phyloP scores from a whole-genome alignment of 2,888 invertebrate genomes.

The Artemia sinica region DNA sequence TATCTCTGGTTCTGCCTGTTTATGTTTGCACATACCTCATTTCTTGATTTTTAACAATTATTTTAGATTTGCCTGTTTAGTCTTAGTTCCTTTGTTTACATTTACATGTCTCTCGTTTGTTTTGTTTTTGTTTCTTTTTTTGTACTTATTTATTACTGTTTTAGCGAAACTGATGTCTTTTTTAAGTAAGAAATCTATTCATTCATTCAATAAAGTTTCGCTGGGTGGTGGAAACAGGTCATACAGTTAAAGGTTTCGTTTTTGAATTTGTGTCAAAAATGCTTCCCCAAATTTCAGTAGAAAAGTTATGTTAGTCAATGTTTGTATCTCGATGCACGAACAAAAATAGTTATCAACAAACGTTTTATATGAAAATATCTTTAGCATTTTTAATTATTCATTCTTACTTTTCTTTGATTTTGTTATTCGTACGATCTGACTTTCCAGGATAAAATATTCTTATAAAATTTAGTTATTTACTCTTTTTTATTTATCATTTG shows the following conservation, averaged over 20 bases:
- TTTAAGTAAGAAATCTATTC: background rate
- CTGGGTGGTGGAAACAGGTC: background rate
- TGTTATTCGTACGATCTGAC: background rate
- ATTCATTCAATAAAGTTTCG: background rate
- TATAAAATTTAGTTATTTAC: background rate
- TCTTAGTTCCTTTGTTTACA: no score
- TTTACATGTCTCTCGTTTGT: slow-evolving; percentile 23
- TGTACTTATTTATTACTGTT: background rate
- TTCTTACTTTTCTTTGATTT: no score
- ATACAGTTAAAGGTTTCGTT: slow-evolving; percentile 2
- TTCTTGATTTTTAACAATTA: no score
- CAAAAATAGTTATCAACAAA: slow-evolving; percentile 12
- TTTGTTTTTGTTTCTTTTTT: background rate
- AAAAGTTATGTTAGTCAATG: no score
- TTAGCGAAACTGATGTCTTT: background rate
- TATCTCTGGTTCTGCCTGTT: no score
- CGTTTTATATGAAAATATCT: background rate
- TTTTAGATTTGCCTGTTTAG: no score
- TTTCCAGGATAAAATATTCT: background rate
- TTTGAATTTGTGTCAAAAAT: background rate
- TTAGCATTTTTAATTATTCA: no score
- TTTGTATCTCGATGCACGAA: no score
- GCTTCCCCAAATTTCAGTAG: no score
- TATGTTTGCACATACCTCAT: no score
- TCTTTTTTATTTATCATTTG: background rate